Percentiles rank a stretch among this genome's conserved stretches.
These are phyloP conservation scores for Sympetrum striolatum DNA, from an alignment of 2,888 invertebrate genomes.

Conservation along the genomic window DNA sequence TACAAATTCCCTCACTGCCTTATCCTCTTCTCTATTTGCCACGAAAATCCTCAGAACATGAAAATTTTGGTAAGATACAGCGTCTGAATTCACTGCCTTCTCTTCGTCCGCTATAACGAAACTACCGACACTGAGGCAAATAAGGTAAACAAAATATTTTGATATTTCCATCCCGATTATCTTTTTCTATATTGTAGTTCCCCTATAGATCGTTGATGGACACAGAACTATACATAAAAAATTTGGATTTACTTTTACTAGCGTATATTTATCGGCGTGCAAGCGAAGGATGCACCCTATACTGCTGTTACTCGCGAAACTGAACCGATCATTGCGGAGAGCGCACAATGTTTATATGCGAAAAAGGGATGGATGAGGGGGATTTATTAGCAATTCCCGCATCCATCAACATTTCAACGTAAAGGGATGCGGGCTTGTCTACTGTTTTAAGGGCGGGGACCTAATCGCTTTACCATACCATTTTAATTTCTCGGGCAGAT, in stretches of 20 bases:
- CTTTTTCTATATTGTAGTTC: background rate
- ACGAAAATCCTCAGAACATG: conserved; percentile 9
- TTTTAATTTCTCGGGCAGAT: background rate
- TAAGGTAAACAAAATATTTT: background rate
- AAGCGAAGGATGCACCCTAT: background rate
- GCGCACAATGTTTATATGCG: background rate
- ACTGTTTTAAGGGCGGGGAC: background rate
- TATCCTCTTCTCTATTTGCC: background rate
- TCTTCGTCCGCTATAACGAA: background rate
- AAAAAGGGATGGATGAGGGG: background rate
- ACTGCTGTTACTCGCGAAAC: background rate
- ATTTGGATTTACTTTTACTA: background rate
- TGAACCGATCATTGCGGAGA: background rate
- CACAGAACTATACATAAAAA: no score
- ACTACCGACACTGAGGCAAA: background rate
- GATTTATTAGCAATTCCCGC: background rate
- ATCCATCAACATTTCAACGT: background rate
- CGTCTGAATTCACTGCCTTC: no score
- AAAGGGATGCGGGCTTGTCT: background rate
- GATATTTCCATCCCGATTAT: background rate
- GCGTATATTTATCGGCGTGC: background rate
- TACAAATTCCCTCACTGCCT: background rate
- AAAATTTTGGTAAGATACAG: conserved; percentile 22
- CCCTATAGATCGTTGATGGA: no score
- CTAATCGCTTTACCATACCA: background rate